Evolutionary conservation across 2,797 vertebrate genomes (phyloP), one percentile per base, ranked within the genome.

Genomic region (Ibycter americanus): DNA sequence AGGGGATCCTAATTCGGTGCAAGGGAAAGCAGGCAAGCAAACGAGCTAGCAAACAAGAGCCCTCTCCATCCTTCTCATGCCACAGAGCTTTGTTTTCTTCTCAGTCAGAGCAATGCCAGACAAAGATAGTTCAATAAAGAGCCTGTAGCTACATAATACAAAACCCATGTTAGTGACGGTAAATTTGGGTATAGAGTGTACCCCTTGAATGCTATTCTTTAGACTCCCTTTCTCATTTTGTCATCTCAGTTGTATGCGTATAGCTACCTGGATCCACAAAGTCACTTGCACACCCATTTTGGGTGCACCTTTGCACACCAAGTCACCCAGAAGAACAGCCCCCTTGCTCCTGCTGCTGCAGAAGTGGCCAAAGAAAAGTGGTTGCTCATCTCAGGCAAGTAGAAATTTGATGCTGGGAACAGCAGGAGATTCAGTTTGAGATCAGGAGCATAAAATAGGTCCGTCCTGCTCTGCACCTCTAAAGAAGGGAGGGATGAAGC

Each of bases 101-200:
- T 67, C 63, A 32, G 26, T 29, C 78, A 81, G 71, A 83, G 40
- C 49, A 42, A 15, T 4, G 15, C 4, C 9, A 46, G 22, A 23
- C n/a, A 83, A 71, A 76, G 83, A 32, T 6, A 67, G 46, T 77
- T 51, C 44, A 86, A 3, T 27, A 36, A 74, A 90, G 46, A 23
- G 4, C 44, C 34, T 40, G 18, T 9, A 86, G 27, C 25, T 71
- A 4, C 56, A 2, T 19, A 19, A 21, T 5, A 11, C 7, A 87
- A 81, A 52, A 3, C 31, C 11, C 2, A 0, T 8, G 32, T 3
- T 18, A 31, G 38, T 2, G 56, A 51, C 8, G 21, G 15, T 10
- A 49, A 70, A 22, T n/a, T 56, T 44, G 46, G 61, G 22, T 19
- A n/a, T 6, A 29, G 0, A 5, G 4, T 1, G 5, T 6, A 32